A percentile compares a stretch with the other conserved stretches of the same genome.
These are phyloP conservation scores for Crocidura indochinensis DNA, from an alignment of 2,797 vertebrate genomes.

Conservation along the genomic window DNA sequence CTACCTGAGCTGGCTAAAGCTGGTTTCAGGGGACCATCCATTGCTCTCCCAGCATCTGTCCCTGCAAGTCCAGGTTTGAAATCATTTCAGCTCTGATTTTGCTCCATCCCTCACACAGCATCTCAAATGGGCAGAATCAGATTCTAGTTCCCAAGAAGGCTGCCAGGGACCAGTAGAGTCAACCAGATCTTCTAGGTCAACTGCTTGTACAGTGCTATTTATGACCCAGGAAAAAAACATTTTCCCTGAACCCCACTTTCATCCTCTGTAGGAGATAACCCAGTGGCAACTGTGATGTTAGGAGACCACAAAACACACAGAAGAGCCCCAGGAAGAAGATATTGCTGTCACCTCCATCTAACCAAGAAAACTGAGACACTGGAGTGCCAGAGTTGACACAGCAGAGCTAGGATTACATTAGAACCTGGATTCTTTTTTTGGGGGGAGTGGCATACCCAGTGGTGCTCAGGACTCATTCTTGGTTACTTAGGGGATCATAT, in stretches of 20 bases:
- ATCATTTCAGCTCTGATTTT: background rate
- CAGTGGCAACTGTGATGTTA: rapidly evolving
- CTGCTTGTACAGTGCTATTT: background rate
- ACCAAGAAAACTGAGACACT: conserved; percentile 16
- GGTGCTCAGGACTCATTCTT: too few species aligned
- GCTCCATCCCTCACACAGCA: background rate
- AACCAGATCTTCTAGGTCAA: too few species aligned
- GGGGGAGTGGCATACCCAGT: too few species aligned
- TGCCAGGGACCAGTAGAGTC: background rate
- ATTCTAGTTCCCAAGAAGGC: background rate
- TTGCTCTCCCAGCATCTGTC: background rate
- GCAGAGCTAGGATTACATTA: background rate
- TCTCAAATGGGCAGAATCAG: too few species aligned
- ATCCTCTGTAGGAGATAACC: background rate
- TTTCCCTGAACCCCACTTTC: background rate
- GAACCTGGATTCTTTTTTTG: background rate
- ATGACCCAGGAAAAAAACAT: background rate
- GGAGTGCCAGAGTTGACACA: background rate
- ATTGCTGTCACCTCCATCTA: background rate
- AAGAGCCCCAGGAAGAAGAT: background rate
- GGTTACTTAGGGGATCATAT: too few species aligned
- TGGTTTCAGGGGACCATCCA: background rate
- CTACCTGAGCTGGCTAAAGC: background rate
- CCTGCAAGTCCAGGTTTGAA: too few species aligned
- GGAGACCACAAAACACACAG: background rate